Conservation (phyloP, 2,113 vertebrate species). For the Hystrix brachyura region DNA sequence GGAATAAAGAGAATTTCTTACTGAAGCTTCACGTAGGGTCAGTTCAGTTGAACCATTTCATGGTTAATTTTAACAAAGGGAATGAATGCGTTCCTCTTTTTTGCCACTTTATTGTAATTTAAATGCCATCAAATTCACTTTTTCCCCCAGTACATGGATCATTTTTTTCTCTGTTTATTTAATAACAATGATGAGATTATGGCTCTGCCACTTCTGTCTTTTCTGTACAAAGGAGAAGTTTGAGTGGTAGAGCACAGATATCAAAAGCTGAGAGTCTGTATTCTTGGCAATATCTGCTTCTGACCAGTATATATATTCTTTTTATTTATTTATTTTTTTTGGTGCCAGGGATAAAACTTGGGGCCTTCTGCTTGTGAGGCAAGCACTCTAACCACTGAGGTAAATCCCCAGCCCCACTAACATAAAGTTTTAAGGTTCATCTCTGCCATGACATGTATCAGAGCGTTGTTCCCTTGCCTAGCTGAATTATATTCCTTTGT, state of each 20-base stretch:
- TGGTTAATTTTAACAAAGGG: neutral
- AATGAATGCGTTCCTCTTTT: neutral
- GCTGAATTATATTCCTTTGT: neutral
- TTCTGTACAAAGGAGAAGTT: neutral
- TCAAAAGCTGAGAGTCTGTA: neutral
- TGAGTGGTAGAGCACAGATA: neutral
- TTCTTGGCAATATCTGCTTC: neutral
- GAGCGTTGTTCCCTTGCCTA: neutral
- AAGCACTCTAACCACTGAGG: too few species aligned
- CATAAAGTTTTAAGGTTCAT: neutral
- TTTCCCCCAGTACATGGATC: neutral
- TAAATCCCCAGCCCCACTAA: neutral
- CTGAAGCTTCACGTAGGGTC: neutral
- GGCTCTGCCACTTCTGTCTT: neutral
- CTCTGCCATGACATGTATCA: neutral
- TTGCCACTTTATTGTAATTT: neutral
- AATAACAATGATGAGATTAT: neutral
- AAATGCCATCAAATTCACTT: neutral
- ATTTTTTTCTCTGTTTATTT: neutral
- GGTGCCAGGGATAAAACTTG: too few species aligned
- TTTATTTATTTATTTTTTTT: too few species aligned
- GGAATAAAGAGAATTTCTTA: neutral
- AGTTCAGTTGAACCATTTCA: neutral
- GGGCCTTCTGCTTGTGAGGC: neutral
- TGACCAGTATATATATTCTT: neutral